Conservation (phyloP, 2,113 vertebrate species). For the Riparia riparia region DNA sequence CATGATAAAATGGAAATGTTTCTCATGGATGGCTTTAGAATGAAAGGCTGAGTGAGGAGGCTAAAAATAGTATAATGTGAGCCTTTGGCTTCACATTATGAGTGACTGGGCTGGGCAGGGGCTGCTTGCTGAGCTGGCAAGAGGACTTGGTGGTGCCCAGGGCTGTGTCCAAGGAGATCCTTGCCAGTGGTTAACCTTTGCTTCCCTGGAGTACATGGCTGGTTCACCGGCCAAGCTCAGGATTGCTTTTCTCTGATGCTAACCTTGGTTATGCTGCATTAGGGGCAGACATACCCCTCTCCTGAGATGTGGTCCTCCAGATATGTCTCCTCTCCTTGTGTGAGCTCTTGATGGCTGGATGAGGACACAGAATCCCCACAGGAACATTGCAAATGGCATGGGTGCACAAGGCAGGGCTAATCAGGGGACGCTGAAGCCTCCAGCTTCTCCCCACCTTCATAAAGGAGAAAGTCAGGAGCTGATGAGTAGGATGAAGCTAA, state of each 20-base stretch:
- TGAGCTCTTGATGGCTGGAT: background rate
- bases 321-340: accelerated
- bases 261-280: background rate
- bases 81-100: background rate
- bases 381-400: background rate
- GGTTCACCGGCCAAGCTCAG: accelerated
- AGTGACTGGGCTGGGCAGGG: background rate
- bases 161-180: background rate
- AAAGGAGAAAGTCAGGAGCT: background rate
- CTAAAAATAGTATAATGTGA: constrained; percentile 26
- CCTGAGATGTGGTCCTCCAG: background rate
- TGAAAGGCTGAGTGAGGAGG: constrained; percentile 5
- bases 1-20: constrained; percentile 53
- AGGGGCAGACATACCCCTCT: background rate
- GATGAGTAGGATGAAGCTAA: background rate
- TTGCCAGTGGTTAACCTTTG: background rate
- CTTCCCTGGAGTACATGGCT: accelerated
- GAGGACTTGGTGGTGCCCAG: background rate
- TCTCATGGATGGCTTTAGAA: constrained; percentile 41
- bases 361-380: background rate
- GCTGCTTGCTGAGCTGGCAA: background rate
- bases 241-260: background rate
- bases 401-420: background rate
- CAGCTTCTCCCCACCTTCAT: background rate
- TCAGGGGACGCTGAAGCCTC: background rate